Conservation (phyloP, 2,888 invertebrate genomes). For the Drosophila siamana region DNA sequence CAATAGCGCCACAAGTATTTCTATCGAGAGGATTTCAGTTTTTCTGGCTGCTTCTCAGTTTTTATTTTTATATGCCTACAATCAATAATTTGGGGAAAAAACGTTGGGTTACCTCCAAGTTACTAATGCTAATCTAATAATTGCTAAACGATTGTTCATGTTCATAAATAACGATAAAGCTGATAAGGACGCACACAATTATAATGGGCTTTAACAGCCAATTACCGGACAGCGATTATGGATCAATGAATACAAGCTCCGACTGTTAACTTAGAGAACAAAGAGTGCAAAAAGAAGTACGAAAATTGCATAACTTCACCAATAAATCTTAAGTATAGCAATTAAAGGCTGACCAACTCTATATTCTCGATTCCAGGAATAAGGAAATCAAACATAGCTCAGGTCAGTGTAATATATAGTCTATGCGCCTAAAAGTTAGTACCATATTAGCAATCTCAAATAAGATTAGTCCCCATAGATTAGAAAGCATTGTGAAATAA, state of each 20-base stretch:
- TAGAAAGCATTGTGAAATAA: slow-evolving; percentile 33
- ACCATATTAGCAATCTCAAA: slow-evolving; percentile 11
- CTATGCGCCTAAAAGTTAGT: neutral
- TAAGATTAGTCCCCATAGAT: slow-evolving; percentile 44
- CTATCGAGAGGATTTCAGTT: slow-evolving; percentile 20
- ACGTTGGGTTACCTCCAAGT: neutral
- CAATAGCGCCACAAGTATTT: slow-evolving; percentile 27
- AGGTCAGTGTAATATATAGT: slow-evolving; percentile 8
- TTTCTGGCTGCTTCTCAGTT: slow-evolving; percentile 37
- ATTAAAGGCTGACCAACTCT: too few species aligned
- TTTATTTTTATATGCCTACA: slow-evolving; percentile 32
- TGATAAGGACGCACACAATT: neutral
- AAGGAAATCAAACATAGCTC: neutral
- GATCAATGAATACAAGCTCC: neutral
- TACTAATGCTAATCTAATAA: slow-evolving; percentile 50
- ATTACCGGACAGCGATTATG: neutral
- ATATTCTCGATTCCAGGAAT: too few species aligned
- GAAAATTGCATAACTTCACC: too few species aligned
- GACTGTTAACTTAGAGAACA: neutral
- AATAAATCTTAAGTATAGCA: too few species aligned
- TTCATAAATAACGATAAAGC: slow-evolving; percentile 43
- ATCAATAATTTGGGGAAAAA: slow-evolving; percentile 42
- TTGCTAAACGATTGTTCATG: slow-evolving; percentile 37
- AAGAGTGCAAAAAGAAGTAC: neutral
- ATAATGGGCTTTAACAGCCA: neutral